Base-by-base conservation (phyloP, 2,888 invertebrate genomes). In the Drosophila kanekoi region DNA sequence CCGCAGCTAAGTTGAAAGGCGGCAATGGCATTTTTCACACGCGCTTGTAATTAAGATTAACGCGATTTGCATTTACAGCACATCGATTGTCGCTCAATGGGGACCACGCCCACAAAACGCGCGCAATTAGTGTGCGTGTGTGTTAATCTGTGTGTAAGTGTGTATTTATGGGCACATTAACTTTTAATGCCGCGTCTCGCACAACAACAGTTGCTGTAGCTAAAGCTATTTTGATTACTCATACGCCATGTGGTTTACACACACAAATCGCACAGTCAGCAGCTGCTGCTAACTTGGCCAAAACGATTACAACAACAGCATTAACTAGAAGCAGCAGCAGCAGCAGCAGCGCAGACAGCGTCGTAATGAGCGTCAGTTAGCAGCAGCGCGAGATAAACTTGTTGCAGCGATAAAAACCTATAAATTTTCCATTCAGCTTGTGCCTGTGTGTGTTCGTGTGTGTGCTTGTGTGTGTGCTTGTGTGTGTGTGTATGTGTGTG, bases 391-490 rank as follows among this genome's bases (percentile, higher is more conserved):
- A 79, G 87, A 84, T 84, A 83, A 84, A 86, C 83, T 84, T 84
- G 87, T 84, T 84, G 83, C 83, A 77, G 74, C 87, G 72, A 84
- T 83, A 86, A 86, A 77, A 81, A 66, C 72, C 87, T 62, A 84
- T 84, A 84, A 84, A 86, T 83, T 86, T 79, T 23, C 69, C 68
- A 79, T 79, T 76, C 75, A 64, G 67, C 64, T 76, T 62, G 48
- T 48, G 61, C 16, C 38, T 38, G 45, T 35, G 18, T 38, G 16
- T 45, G 33, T 16, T n/a, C n/a, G 20, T 40, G n/a, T 13, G 51
- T 40, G 33, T 23, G 45, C 37, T 38, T 40, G 40, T 37, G 28
- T 33, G 33, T 28, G 16, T 1, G 10, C 11, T 16, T 28, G 48
- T 20, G 14, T 54, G n/a, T 43, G 48, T 58, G 40, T 44, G 20